Conservation (phyloP, 2,888 invertebrate species). For the Noctua fimbriata region DNA sequence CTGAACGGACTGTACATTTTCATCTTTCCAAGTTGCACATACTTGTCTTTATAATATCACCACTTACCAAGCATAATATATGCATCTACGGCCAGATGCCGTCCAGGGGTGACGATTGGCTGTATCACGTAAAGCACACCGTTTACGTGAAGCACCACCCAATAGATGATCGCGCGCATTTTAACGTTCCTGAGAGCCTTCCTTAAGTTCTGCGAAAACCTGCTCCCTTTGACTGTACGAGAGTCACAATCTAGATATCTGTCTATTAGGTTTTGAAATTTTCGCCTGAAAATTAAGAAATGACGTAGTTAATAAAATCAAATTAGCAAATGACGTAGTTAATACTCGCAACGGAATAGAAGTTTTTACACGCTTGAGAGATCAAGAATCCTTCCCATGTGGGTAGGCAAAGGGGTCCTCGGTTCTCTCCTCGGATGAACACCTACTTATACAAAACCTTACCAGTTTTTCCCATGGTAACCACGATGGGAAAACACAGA, state of each 20-base stretch:
- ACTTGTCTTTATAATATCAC: too few species aligned
- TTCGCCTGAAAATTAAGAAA: constrained; percentile 67
- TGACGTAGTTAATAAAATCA: constrained; percentile 15
- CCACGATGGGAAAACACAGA: too few species aligned
- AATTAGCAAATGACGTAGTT: constrained; percentile 37
- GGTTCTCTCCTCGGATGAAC: too few species aligned
- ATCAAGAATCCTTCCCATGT: too few species aligned
- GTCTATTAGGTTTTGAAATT: constrained; percentile 68
- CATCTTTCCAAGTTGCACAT: background rate
- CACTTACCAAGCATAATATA: constrained; percentile 72
- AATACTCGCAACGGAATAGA: background rate
- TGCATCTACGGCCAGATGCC: constrained; percentile 73
- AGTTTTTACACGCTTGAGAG: background rate
- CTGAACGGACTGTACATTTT: background rate
- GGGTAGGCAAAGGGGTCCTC: too few species aligned
- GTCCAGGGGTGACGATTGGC: constrained; percentile 74
- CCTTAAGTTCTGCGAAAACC: constrained; percentile 71
- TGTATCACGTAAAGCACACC: constrained; percentile 68
- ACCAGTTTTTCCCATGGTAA: too few species aligned
- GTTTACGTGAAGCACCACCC: constrained; percentile 71
- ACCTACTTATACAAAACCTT: too few species aligned
- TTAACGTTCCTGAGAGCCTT: constrained; percentile 72
- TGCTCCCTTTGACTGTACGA: constrained; percentile 61
- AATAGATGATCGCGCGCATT: constrained; percentile 73
- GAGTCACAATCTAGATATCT: constrained; percentile 70